Percentiles rank a stretch among this genome's conserved stretches.
These are phyloP conservation scores for Drosophila pseudoananassae DNA, from an alignment of 1,140 invertebrate species.

Conservation along the genomic window DNA sequence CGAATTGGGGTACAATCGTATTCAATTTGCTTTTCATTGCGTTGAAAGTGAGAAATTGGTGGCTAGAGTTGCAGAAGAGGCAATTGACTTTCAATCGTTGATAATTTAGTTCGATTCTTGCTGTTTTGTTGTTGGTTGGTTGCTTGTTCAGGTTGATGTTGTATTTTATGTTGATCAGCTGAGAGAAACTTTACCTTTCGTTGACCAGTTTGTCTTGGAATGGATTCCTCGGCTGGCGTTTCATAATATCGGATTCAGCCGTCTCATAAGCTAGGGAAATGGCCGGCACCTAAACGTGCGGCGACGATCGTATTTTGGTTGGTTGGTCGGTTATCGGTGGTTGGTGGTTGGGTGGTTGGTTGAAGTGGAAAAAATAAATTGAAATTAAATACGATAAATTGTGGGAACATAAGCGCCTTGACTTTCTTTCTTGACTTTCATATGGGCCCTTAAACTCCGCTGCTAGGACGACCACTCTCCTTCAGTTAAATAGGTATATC, in stretches of 20 bases:
- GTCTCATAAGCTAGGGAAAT: conserved; percentile 99
- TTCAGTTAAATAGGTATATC: conserved; percentile 15
- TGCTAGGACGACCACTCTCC: conserved; percentile 10
- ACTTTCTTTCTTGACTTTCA: conserved; percentile 16
- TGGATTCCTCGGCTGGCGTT: conserved; percentile 98
- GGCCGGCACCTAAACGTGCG: conserved; percentile 93
- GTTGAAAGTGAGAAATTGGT: conserved; percentile 44
- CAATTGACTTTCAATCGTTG: conserved; percentile 45
- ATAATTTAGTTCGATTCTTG: conserved; percentile 33
- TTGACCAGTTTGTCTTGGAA: conserved; percentile 98
- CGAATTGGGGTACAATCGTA: conserved; percentile 21
- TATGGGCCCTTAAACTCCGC: conserved; percentile 15
- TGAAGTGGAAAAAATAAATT: conserved; percentile 67
- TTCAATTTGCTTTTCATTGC: conserved; percentile 54
- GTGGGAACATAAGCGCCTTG: conserved; percentile 55
- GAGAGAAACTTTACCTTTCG: conserved; percentile 92
- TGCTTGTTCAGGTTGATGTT: conserved; percentile 23
- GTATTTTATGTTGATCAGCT: conserved; percentile 49
- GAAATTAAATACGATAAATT: conserved; percentile 78
- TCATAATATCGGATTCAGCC: conserved; percentile 99
- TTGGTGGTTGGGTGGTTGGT: conserved; percentile 41
- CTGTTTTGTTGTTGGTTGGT: conserved; percentile 34
- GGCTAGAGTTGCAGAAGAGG: conserved; percentile 34
- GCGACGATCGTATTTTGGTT: conserved; percentile 27
- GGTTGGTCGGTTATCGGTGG: conserved; percentile 9